Conservation (phyloP, 2,888 invertebrate species). For the Nematopogon swammerdamellus region DNA sequence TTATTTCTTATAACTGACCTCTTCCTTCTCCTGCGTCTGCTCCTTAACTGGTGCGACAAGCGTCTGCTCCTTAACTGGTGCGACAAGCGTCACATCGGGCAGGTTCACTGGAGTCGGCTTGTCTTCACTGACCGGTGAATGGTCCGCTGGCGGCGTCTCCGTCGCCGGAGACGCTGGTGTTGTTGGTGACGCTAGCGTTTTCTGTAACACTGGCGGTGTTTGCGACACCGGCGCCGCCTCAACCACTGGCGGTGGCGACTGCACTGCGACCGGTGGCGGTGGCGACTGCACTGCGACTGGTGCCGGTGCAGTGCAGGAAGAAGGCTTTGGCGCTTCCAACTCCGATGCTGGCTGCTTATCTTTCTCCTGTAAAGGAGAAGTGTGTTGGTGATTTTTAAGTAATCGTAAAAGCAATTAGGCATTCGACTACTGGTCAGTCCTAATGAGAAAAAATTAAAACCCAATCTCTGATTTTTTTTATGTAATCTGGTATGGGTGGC, state of each 20-base stretch:
- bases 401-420: too few species aligned
- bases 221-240: background rate
- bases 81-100: slow-evolving; percentile 39
- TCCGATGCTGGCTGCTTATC: slow-evolving; percentile 20
- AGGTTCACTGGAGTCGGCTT: slow-evolving; percentile 18
- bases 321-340: slow-evolving; percentile 5
- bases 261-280: background rate
- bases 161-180: background rate
- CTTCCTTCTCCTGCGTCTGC: slow-evolving; percentile 21
- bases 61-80: slow-evolving; percentile 20
- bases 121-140: slow-evolving; percentile 2
- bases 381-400: too few species aligned
- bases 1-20: too few species aligned
- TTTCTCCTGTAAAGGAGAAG: slow-evolving; percentile 25
- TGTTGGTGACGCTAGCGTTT: background rate
- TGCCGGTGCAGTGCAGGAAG: background rate
- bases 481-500: too few species aligned
- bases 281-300: background rate
- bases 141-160: background rate
- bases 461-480: too few species aligned
- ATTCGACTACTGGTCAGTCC: too few species aligned
- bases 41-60: slow-evolving; percentile 26
- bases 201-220: background rate
- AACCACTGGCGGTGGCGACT: background rate
- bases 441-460: too few species aligned